These are phyloP conservation scores for Papilio aristodemus DNA, from an alignment of 1,140 invertebrate species.

Conservation along the genomic window DNA sequence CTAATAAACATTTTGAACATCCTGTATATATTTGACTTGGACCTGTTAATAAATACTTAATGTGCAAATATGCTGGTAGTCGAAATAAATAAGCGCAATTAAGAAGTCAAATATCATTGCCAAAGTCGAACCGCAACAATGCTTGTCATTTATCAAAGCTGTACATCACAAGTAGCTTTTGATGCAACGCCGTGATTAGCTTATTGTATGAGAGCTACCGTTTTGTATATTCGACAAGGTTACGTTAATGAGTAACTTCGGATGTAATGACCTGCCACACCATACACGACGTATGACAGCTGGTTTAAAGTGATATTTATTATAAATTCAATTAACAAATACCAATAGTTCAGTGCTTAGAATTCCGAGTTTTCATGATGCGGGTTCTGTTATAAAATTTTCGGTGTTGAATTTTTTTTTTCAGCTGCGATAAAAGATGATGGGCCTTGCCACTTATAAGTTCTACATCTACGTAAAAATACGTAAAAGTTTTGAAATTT, in stretches of 20 bases:
- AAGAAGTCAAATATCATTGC: slow-evolving; percentile 19
- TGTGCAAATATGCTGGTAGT: slow-evolving; percentile 16
- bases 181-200: slow-evolving; percentile 64
- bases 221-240: slow-evolving; percentile 61
- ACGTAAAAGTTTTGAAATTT: too few relatives aligned
- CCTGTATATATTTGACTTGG: slow-evolving; percentile 12
- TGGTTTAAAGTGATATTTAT: slow-evolving; percentile 16
- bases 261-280: slow-evolving; percentile 49
- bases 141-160: slow-evolving; percentile 38
- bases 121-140: slow-evolving; percentile 33
- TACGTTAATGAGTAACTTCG: slow-evolving; percentile 54
- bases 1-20: not conserved
- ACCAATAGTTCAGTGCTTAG: too few relatives aligned
- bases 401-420: too few relatives aligned
- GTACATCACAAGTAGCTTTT: slow-evolving; percentile 42
- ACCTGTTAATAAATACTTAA: not conserved
- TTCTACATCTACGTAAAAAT: too few relatives aligned
- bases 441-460: too few relatives aligned
- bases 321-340: not conserved
- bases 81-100: slow-evolving; percentile 17
- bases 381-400: too few relatives aligned
- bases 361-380: too few relatives aligned
- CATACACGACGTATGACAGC: slow-evolving; percentile 40
- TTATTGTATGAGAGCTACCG: slow-evolving; percentile 69
- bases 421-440: too few relatives aligned